Percentiles rank a stretch among this genome's conserved stretches.
Evolutionary conservation across 2,888 invertebrate species (phyloP).

Genomic region (Zhuqinia jingwanae): DNA sequence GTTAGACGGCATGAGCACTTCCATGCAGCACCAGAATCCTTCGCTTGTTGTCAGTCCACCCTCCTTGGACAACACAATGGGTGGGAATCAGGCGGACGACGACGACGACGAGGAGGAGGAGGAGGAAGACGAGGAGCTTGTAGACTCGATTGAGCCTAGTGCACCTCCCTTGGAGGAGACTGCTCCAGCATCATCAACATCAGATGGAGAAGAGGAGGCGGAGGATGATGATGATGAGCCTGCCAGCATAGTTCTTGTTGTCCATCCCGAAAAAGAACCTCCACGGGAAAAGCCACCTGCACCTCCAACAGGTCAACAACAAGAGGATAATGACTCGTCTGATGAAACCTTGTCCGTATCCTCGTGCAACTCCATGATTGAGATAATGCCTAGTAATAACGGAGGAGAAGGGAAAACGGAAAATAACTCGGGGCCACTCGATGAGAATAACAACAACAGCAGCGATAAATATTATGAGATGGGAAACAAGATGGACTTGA

Average conservation of each 20-base stretch:
- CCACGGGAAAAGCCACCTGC: constrained; percentile 42
- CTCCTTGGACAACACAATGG: constrained; percentile 24
- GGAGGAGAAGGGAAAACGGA: not conserved
- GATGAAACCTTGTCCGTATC: constrained; percentile 70
- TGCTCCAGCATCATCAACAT: too few species aligned
- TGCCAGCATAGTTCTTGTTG: constrained; percentile 15
- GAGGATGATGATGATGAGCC: constrained; percentile 24
- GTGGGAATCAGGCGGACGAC: not conserved
- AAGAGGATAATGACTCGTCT: constrained; percentile 28
- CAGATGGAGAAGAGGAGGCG: not conserved
- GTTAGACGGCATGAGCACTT: not conserved
- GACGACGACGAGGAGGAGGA: not conserved
- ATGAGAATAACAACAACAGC: constrained; percentile 13
- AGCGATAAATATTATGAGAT: not conserved
- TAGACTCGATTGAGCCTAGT: constrained; percentile 15
- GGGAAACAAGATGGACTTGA: not conserved
- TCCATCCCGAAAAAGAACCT: constrained; percentile 13
- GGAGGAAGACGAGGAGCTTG: constrained; percentile 1
- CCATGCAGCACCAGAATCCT: constrained; percentile 1
- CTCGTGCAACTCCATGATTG: constrained; percentile 74
- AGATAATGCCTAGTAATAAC: constrained; percentile 48
- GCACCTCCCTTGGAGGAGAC: constrained; percentile 32
- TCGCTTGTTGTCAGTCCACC: constrained; percentile 56
- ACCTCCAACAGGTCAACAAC: constrained; percentile 4
- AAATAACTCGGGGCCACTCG: not conserved